Evolutionary conservation across 2,888 invertebrate genomes (phyloP), one percentile per base, ranked within the genome.

Genomic region (Amphipoea oculea): DNA sequence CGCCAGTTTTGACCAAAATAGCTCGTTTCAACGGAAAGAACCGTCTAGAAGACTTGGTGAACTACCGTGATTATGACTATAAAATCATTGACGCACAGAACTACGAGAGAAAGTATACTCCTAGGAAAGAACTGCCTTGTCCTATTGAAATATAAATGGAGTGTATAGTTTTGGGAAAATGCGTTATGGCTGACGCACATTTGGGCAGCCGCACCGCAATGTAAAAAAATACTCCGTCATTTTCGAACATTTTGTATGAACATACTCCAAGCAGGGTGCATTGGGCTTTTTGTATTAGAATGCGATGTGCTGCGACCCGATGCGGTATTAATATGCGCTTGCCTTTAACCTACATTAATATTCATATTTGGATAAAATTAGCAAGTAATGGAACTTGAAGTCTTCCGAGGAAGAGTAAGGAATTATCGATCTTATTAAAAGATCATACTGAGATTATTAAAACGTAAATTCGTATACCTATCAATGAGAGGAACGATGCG

Each of bases 41-140:
- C 86, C 92, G 96, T 29, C 76, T 96, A 3, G 96, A 96, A 51
- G 96, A 97, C 79, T 86, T 96, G 6, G 87, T 96, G 0, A 95
- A 96, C 88, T 97, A 96, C 81, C 92, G 97, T 29, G 96, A 96
- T 68, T 96, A 94, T 63, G 95, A 96, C 65, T 96, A 93, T 79
- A 91, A 93, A 40, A 84, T 96, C 2, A 82, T 94, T 14, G 95
- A 96, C 51, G 90, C 93, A 5, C 72, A 89, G 5, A 92, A 93
- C 68, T 97, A 94, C 77, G 93, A 94, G 51, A 92, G 95, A 54
- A 91, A 88, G 79, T 94, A 96, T 77, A 92, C 91, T 69, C 93
- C 93, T 4, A 94, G 93, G n/a, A 88, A 91, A 69, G 93, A 91
- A 67, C 80, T 85, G 6, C 90, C 92, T n/a, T 96, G 95, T 81